A percentile compares a stretch with the other conserved stretches of the same genome.
Conservation (phyloP, 2,888 invertebrate species). For the Acholoe squamosa region DNA sequence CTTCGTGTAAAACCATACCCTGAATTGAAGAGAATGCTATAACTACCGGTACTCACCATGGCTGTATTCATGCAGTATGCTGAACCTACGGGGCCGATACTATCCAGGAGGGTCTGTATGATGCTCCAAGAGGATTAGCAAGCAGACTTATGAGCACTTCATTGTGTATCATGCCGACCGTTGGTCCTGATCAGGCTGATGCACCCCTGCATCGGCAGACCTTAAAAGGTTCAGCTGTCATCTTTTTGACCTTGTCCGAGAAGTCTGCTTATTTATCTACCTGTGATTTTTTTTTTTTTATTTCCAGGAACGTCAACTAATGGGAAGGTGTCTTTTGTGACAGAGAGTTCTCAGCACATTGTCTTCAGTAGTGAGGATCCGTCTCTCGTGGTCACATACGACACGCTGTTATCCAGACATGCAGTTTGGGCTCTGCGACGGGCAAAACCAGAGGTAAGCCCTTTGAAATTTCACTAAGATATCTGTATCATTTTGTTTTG, state of each 20-base stretch:
- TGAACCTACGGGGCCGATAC: no score
- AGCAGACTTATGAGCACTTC: no score
- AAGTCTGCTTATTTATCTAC: not conserved
- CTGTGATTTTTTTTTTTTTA: not conserved
- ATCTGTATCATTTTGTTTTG: not conserved
- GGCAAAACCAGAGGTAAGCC: conserved; percentile 88
- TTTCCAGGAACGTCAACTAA: conserved; percentile 44
- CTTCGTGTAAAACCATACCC: no score
- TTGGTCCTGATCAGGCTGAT: no score
- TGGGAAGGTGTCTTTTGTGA: conserved; percentile 79
- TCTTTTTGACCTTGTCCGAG: not conserved
- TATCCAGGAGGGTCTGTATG: no score
- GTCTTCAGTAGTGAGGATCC: conserved; percentile 91
- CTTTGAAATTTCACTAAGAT: not conserved
- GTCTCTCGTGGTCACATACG: conserved; percentile 92
- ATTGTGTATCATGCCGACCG: no score
- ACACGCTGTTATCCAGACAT: conserved; percentile 90
- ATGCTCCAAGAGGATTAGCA: no score
- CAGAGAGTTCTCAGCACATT: conserved; percentile 86
- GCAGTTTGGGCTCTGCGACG: conserved; percentile 92
- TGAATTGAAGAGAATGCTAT: no score
- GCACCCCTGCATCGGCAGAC: no score
- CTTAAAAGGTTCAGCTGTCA: no score
- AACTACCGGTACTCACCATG: no score
- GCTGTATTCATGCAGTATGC: no score